Evolutionary conservation across 2,797 vertebrate species (phyloP).

Genomic region (Eospalax fontanierii): DNA sequence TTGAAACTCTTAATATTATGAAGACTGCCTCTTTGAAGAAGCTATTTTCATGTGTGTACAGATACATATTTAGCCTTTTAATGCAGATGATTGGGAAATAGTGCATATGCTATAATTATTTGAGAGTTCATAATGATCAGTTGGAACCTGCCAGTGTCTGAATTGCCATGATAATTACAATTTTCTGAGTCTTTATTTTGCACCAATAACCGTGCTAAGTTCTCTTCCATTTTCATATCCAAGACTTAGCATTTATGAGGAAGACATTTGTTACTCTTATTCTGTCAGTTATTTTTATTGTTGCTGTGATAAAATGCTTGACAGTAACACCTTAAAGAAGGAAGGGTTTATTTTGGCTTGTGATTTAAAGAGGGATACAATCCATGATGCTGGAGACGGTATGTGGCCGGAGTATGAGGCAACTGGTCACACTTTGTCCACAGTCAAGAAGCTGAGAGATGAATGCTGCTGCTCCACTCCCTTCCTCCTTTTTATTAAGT

Average conservation of each 20-base stretch:
- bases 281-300: background rate
- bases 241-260: constrained; percentile 27
- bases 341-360: background rate
- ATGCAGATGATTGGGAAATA: background rate
- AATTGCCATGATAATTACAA: constrained; percentile 20
- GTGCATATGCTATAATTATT: background rate
- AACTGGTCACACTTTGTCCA: too few species aligned
- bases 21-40: background rate
- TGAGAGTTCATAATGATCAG: background rate
- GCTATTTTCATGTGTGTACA: background rate
- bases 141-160: constrained; percentile 12
- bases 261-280: background rate
- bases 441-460: background rate
- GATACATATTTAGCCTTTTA: background rate
- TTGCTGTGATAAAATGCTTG: background rate
- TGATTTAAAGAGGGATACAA: background rate
- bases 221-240: background rate
- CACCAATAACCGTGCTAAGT: background rate
- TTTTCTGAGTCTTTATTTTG: constrained; percentile 23
- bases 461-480: background rate
- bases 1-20: background rate
- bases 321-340: background rate
- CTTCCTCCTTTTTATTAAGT: background rate
- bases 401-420: background rate
- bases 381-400: background rate